These are phyloP conservation scores for Paraescarpia echinospica DNA, from an alignment of 1,140 invertebrate genomes.

Conservation along the genomic window DNA sequence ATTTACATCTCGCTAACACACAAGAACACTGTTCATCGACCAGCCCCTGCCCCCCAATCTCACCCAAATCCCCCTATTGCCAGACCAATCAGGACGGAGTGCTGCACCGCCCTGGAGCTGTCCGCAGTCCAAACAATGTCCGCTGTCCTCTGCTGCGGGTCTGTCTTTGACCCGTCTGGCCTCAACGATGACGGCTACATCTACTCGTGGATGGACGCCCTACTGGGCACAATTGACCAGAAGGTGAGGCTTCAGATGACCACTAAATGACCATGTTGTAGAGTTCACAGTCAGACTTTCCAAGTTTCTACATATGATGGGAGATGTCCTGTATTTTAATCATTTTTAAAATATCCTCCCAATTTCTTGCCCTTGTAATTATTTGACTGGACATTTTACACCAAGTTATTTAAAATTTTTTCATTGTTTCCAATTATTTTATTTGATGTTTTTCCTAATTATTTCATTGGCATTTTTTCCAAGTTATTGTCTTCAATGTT, in stretches of 20 bases:
- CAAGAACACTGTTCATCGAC: no score
- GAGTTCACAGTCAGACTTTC: background rate
- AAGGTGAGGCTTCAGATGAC: slow-evolving; percentile 65
- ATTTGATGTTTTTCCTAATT: no score
- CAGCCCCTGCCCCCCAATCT: no score
- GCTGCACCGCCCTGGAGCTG: slow-evolving; percentile 65
- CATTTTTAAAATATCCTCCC: no score
- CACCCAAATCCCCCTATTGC: no score
- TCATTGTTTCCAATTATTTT: no score
- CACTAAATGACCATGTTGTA: slow-evolving; percentile 8
- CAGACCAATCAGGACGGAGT: background rate
- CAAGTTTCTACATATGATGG: background rate
- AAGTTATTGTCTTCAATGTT: no score
- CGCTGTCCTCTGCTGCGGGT: slow-evolving; percentile 89
- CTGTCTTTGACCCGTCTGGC: slow-evolving; percentile 83
- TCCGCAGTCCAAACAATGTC: slow-evolving; percentile 82
- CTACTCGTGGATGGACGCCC: slow-evolving; percentile 89
- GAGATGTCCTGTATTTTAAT: background rate
- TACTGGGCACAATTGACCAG: slow-evolving; percentile 83
- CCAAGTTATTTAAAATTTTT: no score
- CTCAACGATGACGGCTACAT: slow-evolving; percentile 85
- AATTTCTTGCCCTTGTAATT: no score
- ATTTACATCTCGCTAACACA: no score
- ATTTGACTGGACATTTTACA: no score
- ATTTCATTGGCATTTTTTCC: no score